Conservation (phyloP, 2,113 vertebrate species). For the human region GRCh38 chr13:92171001-92171500, state of each 20-base stretch:
- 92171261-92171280: not conserved
- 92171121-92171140: not conserved
- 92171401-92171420: not conserved
- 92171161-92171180: not conserved
- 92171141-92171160: not conserved
- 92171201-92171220: not conserved
- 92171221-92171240: not conserved
- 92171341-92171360: not conserved
- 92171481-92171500: not conserved
- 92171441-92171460: not conserved
- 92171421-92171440: not conserved
- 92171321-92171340: not conserved
- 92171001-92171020: not conserved
- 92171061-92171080: not conserved
- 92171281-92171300: not conserved
- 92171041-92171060: not conserved
- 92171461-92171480: not conserved
- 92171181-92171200: not conserved
- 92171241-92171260: not conserved
- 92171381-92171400: not conserved
- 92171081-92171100: not conserved
- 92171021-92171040: not conserved
- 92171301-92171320: not conserved
- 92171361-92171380: not conserved
- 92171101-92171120: not conserved